phyloP scores from a whole-genome alignment of 2,888 invertebrate species.

The Frankliniella fusca region DNA sequence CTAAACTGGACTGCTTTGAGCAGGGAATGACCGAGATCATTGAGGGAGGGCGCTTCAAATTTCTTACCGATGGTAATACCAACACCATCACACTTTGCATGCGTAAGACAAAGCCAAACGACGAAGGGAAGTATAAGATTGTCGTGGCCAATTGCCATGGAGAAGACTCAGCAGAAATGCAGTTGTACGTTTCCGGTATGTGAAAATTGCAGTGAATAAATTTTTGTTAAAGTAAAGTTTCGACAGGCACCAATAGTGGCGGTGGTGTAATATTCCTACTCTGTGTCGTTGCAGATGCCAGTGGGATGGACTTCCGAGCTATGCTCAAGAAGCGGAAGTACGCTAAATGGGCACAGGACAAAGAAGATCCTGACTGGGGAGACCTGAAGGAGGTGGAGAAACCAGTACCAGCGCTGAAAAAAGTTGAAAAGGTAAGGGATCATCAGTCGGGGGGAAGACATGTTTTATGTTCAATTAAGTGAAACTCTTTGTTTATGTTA shows the following conservation, averaged over 20 bases:
- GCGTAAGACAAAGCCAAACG: constrained; percentile 91
- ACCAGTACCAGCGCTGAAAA: constrained; percentile 79
- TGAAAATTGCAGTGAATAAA: not conserved
- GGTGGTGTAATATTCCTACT: no score
- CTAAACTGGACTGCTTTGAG: no score
- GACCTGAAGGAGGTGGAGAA: constrained; percentile 88
- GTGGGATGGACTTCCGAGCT: constrained; percentile 98
- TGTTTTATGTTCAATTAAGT: no score
- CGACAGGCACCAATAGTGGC: not conserved
- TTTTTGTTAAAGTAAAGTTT: constrained; percentile 3
- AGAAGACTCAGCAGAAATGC: constrained; percentile 92
- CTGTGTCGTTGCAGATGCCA: constrained; percentile 63
- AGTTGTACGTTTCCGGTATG: constrained; percentile 90
- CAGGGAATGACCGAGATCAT: constrained; percentile 83
- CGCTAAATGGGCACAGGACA: constrained; percentile 86
- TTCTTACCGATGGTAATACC: constrained; percentile 88
- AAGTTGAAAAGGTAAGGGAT: constrained; percentile 83
- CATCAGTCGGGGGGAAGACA: no score
- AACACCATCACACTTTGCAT: constrained; percentile 91
- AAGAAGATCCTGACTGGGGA: constrained; percentile 89
- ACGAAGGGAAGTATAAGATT: constrained; percentile 94
- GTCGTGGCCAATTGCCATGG: constrained; percentile 91
- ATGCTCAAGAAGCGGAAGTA: constrained; percentile 96
- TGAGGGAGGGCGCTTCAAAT: constrained; percentile 93
- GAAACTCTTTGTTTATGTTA: no score